These are phyloP conservation scores for Drosophila seclusa DNA, from an alignment of 2,888 invertebrate genomes.

Conservation along the genomic window DNA sequence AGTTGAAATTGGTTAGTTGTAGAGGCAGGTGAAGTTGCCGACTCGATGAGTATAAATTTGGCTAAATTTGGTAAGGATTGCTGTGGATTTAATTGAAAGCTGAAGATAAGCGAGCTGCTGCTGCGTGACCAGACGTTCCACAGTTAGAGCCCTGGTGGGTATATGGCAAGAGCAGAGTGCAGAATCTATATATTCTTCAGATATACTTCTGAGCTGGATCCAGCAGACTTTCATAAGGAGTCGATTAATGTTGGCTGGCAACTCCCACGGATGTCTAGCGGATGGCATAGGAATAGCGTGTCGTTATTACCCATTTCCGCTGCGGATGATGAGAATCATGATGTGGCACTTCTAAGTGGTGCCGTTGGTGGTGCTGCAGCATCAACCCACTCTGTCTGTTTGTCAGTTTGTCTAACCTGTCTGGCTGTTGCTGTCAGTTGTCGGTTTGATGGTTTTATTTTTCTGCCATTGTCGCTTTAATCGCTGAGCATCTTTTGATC, in stretches of 20 bases:
- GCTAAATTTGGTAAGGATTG: slow-evolving; percentile 35
- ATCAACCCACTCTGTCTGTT: slow-evolving; percentile 43
- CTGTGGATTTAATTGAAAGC: slow-evolving; percentile 52
- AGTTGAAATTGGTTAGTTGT: slow-evolving; percentile 62
- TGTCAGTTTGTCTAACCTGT: slow-evolving; percentile 16
- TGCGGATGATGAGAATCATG: slow-evolving; percentile 52
- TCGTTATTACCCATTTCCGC: slow-evolving; percentile 68
- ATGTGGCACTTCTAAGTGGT: slow-evolving; percentile 22
- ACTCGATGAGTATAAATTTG: slow-evolving; percentile 24
- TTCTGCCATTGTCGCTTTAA: slow-evolving; percentile 19
- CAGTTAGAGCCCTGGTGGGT: neutral
- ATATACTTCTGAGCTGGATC: slow-evolving; percentile 4
- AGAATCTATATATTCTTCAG: neutral
- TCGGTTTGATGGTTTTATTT: slow-evolving; percentile 14
- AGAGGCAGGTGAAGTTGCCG: slow-evolving; percentile 45
- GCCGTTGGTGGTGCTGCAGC: slow-evolving; percentile 11
- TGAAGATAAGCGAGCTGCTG: neutral
- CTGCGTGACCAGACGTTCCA: slow-evolving; percentile 16
- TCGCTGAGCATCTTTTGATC: slow-evolving; percentile 27
- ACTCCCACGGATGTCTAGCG: slow-evolving; percentile 46
- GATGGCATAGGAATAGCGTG: slow-evolving; percentile 15
- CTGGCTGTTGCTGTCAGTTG: slow-evolving; percentile 8
- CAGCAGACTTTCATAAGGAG: slow-evolving; percentile 2
- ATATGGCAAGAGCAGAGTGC: neutral
- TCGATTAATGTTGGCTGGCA: slow-evolving; percentile 10